Conservation (phyloP, 2,888 invertebrate genomes). For the Drosophila planitibia region DNA sequence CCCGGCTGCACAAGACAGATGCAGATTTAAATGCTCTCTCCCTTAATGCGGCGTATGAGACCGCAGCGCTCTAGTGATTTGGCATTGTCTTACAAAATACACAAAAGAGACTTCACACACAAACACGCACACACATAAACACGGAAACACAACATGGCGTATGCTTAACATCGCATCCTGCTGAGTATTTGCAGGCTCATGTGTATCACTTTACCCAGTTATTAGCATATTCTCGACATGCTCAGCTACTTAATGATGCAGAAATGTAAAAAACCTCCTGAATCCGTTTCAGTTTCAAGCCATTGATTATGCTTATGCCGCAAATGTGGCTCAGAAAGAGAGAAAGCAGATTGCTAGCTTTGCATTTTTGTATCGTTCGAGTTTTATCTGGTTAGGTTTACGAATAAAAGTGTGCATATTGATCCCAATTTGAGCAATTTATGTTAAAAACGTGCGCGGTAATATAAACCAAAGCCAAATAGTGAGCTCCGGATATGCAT, state of each 20-base stretch:
- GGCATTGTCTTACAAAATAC: constrained; percentile 17
- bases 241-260: constrained; percentile 60
- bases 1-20: neutral
- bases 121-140: constrained; percentile 4
- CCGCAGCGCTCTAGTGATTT: constrained; percentile 20
- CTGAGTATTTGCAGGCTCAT: constrained; percentile 22
- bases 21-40: constrained; percentile 25
- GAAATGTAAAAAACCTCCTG: constrained; percentile 43
- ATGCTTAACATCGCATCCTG: constrained; percentile 28
- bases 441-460: constrained; percentile 60
- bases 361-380: constrained; percentile 32
- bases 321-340: constrained; percentile 20
- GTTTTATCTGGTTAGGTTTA: constrained; percentile 37
- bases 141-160: constrained; percentile 12
- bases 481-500: constrained; percentile 3
- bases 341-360: constrained; percentile 40
- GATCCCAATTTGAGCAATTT: constrained; percentile 60
- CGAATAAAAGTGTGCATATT: constrained; percentile 51
- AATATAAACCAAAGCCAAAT: constrained; percentile 35
- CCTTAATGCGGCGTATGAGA: constrained; percentile 21
- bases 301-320: constrained; percentile 54
- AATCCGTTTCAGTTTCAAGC: constrained; percentile 45
- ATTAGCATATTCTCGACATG: constrained; percentile 62
- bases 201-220: constrained; percentile 32
- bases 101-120: constrained; percentile 11